phyloP scores from a whole-genome alignment of 2,888 invertebrate genomes.

The Cephus nigrinus region DNA sequence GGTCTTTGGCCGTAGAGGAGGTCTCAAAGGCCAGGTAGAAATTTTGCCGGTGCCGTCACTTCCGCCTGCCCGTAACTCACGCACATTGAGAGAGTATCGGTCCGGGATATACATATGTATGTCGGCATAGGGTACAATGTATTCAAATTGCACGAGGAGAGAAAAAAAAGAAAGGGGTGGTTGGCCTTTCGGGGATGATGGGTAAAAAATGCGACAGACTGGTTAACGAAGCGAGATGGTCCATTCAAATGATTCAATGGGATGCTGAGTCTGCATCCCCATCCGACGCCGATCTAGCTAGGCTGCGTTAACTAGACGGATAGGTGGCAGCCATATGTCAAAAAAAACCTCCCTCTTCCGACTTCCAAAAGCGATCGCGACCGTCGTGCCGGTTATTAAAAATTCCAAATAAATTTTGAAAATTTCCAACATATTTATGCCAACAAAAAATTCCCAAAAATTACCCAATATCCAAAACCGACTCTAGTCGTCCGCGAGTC shows the following conservation, averaged over 20 bases:
- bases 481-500: too few relatives aligned
- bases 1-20: too few relatives aligned
- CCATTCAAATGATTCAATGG: constrained; percentile 66
- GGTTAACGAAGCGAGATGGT: constrained; percentile 67
- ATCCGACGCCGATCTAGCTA: neutral
- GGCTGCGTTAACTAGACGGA: constrained; percentile 14
- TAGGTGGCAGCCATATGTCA: constrained; percentile 16
- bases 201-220: constrained; percentile 66
- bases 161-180: constrained; percentile 47
- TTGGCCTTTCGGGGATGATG: constrained; percentile 59
- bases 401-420: too few relatives aligned
- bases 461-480: too few relatives aligned
- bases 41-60: constrained; percentile 24
- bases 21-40: constrained; percentile 54
- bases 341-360: too few relatives aligned
- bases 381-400: neutral
- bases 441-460: too few relatives aligned
- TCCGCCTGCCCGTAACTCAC: neutral
- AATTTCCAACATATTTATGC: too few relatives aligned
- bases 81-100: constrained; percentile 49
- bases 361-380: constrained; percentile 1
- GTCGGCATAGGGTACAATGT: constrained; percentile 63
- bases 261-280: constrained; percentile 17
- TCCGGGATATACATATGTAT: constrained; percentile 64
- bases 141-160: constrained; percentile 62